Base-by-base conservation (phyloP, 2,888 invertebrate species). In the Diadegma fenestrale region DNA sequence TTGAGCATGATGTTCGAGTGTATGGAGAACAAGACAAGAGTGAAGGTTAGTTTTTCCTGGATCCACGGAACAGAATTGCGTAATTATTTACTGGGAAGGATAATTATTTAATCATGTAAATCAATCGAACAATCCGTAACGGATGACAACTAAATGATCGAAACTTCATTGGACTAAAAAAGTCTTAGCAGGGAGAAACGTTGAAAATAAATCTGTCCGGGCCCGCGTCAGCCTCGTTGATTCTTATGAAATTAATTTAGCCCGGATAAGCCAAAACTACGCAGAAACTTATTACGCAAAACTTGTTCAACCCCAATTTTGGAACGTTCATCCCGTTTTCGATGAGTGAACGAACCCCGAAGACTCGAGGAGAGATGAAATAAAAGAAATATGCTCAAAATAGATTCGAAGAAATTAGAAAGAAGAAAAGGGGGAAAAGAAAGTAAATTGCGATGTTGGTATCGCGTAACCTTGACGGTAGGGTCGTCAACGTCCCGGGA, bases 1-100 rank as follows among this genome's bases (percentile, higher is more conserved):
- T 93, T 97, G 41, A 94, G 94, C 0, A 92, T 95, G n/a, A 93
- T 97, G 17, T 95, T 94, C 86, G 95, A 95, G 22, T 97, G 95
- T 89, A 95, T 96, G 90, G 96, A 96, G 86, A 94, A 94, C 69
- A 94, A 95, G 86, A 93, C 95, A 0, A 94, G 95, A 91, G 94
- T 97, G 30, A 96, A 96, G 96, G 97, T 96, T 94, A 93, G 92
- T 86, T 51, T 45, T 51, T 37, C 12, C 10, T 12, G 0, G 22
- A 54, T 54, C 22, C 43, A 71, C 41, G 41, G 22, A 19, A 14
- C 33, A 14, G n/a, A 19, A 71, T 26, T 19, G 5, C 33, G 33
- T 45, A 45, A n/a, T 48, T 17, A 33, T 30, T 17, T 26, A 68
- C 1, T 1, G 1, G 2, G 45, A 48, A 68, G 6, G 3, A 33